Percentiles rank a stretch among this genome's conserved stretches.
Evolutionary conservation across 2,888 invertebrate species (phyloP).

Genomic region (Idaea straminata): DNA sequence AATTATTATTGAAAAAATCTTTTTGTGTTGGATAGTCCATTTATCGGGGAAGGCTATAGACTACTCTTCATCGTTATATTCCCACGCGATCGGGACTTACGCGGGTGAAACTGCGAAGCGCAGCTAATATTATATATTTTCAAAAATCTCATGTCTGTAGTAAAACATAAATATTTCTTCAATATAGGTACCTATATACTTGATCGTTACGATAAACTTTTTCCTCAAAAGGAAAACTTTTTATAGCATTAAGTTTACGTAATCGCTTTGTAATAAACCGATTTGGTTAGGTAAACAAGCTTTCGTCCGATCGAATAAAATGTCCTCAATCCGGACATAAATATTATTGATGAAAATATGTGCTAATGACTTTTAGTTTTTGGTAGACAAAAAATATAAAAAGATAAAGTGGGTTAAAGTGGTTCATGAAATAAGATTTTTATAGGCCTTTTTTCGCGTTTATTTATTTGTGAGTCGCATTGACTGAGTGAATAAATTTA

Average conservation of each 20-base stretch:
- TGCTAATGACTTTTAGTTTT: not conserved
- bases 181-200: not conserved
- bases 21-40: too few relatives aligned
- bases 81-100: too few relatives aligned
- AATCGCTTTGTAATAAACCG: constrained; percentile 27
- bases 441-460: too few relatives aligned
- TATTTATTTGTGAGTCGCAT: too few relatives aligned
- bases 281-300: constrained; percentile 26
- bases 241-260: constrained; percentile 22
- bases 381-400: not conserved
- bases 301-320: constrained; percentile 18
- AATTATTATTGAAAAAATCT: too few relatives aligned
- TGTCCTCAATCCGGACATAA: constrained; percentile 13
- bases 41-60: too few relatives aligned
- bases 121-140: not conserved
- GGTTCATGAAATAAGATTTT: too few relatives aligned
- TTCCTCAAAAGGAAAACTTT: constrained; percentile 20
- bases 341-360: not conserved
- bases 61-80: too few relatives aligned
- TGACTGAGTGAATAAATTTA: too few relatives aligned
- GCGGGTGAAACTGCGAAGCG: too few relatives aligned
- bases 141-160: not conserved
- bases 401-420: not conserved
- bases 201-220: constrained; percentile 10
- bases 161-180: not conserved